phyloP scores from a whole-genome alignment of 2,113 vertebrate genomes.

The Gnathonemus longibarbis region DNA sequence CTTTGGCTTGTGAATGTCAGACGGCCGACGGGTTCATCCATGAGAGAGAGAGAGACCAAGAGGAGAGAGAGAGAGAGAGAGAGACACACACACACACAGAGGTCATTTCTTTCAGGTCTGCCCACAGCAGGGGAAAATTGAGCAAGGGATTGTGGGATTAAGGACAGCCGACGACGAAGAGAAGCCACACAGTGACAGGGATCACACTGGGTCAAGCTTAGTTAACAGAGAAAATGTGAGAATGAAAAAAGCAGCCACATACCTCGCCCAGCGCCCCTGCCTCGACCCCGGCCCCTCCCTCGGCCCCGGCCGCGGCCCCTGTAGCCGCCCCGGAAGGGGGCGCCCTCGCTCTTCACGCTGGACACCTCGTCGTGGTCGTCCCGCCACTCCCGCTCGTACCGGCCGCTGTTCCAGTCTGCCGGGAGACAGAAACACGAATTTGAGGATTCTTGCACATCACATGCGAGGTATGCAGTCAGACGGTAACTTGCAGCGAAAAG shows the following conservation, averaged over 20 bases:
- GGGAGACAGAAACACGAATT: not conserved
- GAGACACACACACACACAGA: not conserved
- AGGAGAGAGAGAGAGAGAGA: not conserved
- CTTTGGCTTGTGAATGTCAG: not conserved
- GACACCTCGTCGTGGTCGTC: constrained; percentile 92
- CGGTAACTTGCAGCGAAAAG: not conserved
- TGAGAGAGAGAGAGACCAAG: not conserved
- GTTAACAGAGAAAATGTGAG: not conserved
- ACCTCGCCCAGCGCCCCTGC: constrained; percentile 73
- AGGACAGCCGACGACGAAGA: not conserved
- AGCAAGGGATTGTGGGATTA: not conserved
- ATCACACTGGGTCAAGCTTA: not conserved
- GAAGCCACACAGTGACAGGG: not conserved
- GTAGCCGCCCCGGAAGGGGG: constrained; percentile 81
- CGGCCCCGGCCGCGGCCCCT: constrained; percentile 83
- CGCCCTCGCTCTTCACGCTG: constrained; percentile 93
- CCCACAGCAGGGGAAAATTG: not conserved
- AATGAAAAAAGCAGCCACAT: constrained; percentile 16
- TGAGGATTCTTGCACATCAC: not conserved
- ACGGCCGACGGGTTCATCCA: not conserved
- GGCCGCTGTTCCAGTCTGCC: constrained; percentile 86
- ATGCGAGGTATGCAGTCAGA: not conserved
- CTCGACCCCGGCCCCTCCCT: constrained; percentile 80
- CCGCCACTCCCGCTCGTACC: constrained; percentile 83
- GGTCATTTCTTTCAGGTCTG: not conserved